phyloP scores from a whole-genome alignment of 2,888 invertebrate species.

The Merodon equestris region DNA sequence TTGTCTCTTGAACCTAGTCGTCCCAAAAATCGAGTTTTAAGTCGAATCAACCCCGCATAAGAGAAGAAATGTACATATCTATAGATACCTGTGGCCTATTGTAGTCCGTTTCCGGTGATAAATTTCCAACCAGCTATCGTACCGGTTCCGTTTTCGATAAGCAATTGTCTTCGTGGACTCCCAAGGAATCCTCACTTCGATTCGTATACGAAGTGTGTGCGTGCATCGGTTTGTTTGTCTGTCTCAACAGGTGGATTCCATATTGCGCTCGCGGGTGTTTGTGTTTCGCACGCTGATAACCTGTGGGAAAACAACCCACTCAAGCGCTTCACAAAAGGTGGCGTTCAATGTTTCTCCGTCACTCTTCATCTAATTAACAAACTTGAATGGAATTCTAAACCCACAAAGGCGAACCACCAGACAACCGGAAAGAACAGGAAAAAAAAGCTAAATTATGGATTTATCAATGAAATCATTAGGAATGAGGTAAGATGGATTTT shows the following conservation, averaged over 20 bases:
- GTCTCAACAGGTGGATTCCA: slow-evolving; percentile 39
- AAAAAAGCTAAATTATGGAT: slow-evolving; percentile 57
- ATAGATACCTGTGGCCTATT: not conserved
- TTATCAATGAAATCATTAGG: slow-evolving; percentile 60
- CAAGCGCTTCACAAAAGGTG: slow-evolving; percentile 1
- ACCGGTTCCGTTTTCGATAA: slow-evolving; percentile 44
- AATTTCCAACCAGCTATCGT: slow-evolving; percentile 13
- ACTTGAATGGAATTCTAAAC: slow-evolving; percentile 51
- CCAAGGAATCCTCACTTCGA: slow-evolving; percentile 19
- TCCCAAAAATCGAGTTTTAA: slow-evolving; percentile 36
- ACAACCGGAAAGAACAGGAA: not conserved
- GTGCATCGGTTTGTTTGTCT: not conserved
- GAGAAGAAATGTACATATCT: slow-evolving; percentile 19
- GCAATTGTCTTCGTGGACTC: slow-evolving; percentile 23
- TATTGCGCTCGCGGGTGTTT: slow-evolving; percentile 16
- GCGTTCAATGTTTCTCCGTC: slow-evolving; percentile 9
- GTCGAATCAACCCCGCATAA: slow-evolving; percentile 19
- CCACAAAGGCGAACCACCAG: slow-evolving; percentile 5
- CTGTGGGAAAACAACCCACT: not conserved
- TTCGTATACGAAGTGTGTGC: not conserved
- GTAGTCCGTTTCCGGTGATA: slow-evolving; percentile 30
- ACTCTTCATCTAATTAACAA: slow-evolving; percentile 12
- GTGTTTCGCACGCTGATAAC: slow-evolving; percentile 62
- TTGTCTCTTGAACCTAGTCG: slow-evolving; percentile 12
- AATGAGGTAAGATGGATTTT: slow-evolving; percentile 54